Percentiles rank a stretch among this genome's conserved stretches.
phyloP scores from a whole-genome alignment of 2,888 invertebrate species.

The Seira sanloemensis region DNA sequence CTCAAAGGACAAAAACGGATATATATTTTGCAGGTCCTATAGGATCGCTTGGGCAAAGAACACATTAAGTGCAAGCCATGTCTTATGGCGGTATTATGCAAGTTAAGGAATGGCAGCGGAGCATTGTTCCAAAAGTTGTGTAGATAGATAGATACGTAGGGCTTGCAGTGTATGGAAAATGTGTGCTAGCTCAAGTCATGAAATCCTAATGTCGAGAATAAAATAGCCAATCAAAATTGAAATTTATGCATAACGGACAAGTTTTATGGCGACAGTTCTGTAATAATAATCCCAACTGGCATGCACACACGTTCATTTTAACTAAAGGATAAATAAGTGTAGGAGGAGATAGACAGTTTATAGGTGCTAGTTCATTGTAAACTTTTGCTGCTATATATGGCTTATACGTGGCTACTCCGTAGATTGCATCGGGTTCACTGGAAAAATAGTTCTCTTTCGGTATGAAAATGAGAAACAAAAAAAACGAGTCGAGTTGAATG shows the following conservation, averaged over 20 bases:
- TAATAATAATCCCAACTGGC: slow-evolving; percentile 61
- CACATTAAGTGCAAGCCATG: background rate
- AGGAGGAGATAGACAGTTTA: background rate
- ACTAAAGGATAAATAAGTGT: background rate
- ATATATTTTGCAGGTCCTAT: background rate
- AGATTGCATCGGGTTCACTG: background rate
- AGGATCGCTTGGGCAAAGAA: background rate
- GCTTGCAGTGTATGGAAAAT: background rate
- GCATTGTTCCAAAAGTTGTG: background rate
- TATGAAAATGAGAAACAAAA: background rate
- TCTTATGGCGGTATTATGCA: background rate
- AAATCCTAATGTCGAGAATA: slow-evolving; percentile 64
- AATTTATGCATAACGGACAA: slow-evolving; percentile 64
- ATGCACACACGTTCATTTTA: slow-evolving; percentile 49
- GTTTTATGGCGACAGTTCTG: slow-evolving; percentile 64
- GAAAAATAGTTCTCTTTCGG: background rate
- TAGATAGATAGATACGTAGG: background rate
- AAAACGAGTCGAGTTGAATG: background rate
- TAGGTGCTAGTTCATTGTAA: background rate
- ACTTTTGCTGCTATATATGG: background rate
- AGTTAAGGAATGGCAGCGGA: background rate
- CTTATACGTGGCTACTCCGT: background rate
- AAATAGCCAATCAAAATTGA: slow-evolving; percentile 66
- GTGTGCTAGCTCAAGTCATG: slow-evolving; percentile 53
- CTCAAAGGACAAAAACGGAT: background rate